Base-by-base conservation (phyloP, 2,888 invertebrate species). In the Drosophila colorata region DNA sequence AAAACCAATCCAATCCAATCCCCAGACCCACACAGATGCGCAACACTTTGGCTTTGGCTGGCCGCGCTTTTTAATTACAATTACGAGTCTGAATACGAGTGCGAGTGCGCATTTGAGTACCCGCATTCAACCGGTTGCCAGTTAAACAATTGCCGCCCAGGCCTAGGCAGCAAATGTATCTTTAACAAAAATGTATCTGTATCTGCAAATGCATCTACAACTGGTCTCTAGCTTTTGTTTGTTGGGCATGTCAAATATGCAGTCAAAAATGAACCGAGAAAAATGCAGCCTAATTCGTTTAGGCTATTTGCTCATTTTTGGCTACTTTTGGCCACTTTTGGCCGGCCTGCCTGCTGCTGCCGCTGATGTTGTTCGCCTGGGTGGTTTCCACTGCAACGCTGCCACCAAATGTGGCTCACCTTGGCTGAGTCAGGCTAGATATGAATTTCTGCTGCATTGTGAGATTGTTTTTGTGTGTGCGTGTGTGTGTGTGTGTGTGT, bases 401-500 rank as follows among this genome's bases (percentile, higher is more conserved):
- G 49, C 38, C 20, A 11, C 51, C 73, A 74, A 85, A 77, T 85
- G 82, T 73, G 74, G 82, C 85, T 82, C 85, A 85, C 82, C 82
- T 82, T 82, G 85, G 82, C 61, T 67, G 44, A 41, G 40, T 16
- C 23, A 38, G 28, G 69, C 31, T 43, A 40, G 49, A 65, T 70
- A 53, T 66, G 59, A 70, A 47, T 38, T 56, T 70, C 28, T 51
- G 44, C 14, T 56, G 57, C 47, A 60, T 38, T 63, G 31, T 28
- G 25, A 52, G 51, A 49, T 23, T 48, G 47, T 41, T 20, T 44
- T 35, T 47, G 20, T 61, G 47, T 41, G 28, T 44, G 38, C 43
- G 20, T 61, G 9, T 46, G 16, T 64, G 49, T 60, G n/a, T 56
- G 51, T 64, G 38, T 55, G 37, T 52, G 23, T 43, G 23, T 46